Evolutionary conservation across 2,888 invertebrate genomes (phyloP), one percentile per base, ranked within the genome.

Genomic region (Meiosimyza decipiens): DNA sequence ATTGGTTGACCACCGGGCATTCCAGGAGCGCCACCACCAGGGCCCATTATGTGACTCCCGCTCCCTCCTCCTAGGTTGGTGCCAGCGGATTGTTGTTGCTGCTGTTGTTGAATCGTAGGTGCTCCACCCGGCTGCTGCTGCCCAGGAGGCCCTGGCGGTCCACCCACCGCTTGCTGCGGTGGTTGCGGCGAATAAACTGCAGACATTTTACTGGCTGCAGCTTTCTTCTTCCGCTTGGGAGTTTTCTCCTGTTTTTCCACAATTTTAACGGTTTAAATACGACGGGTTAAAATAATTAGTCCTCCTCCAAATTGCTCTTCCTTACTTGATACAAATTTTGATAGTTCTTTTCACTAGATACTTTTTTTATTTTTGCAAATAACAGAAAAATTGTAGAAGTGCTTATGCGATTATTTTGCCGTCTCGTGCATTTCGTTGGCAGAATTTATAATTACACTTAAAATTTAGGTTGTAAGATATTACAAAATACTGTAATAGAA

Each of bases 131-230:
- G 82, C 68, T 57, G 69, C 33, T 50, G 71, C 49, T 79, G 80
- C 73, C 77, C 73, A 66, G 76, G 75, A 54, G 75, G 50, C 9
- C 76, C 78, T 16, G 79, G 78, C 52, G 74, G 77, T 62, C 75
- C 76, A 4, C 74, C 74, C 63, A 72, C 73, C 71, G 74, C 73
- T 73, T 78, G 79, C 75, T 84, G 86, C 79, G 84, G 85, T 79
- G 83, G 85, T 80, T 87, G 87, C 83, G 86, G 86, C 77, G 86
- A 84, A 80, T 85, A 87, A 81, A 86, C 87, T 83, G 87, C 87
- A 85, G 87, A 86, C 87, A 87, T 87, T 84, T 87, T 87, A 82
- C 84, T 84, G 84, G 83, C 84, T 83, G 86, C 86, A 84, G 86
- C 82, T 83, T 85, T 85, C 83, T 85, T 85, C 84, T 86, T 85